Conservation (phyloP, 1,140 invertebrate genomes). For the Oncopodura yosiiana region DNA sequence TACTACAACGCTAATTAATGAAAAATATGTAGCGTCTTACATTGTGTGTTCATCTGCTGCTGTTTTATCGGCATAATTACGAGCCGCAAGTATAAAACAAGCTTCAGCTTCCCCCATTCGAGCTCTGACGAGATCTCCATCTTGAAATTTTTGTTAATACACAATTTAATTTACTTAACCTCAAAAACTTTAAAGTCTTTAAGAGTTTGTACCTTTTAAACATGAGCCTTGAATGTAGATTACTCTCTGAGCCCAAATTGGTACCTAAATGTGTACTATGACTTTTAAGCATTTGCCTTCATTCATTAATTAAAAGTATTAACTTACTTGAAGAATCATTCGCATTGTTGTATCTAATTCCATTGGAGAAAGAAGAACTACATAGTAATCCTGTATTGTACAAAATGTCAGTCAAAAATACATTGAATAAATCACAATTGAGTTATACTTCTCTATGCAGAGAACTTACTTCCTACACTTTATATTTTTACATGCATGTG, state of each 20-base stretch:
- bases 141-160: no score
- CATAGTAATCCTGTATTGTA: slow-evolving; percentile 88
- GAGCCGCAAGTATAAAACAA: slow-evolving; percentile 85
- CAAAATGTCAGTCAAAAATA: no score
- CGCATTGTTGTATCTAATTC: slow-evolving; percentile 94
- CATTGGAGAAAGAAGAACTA: slow-evolving; percentile 90
- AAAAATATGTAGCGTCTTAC: no score
- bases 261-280: neutral
- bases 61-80: slow-evolving; percentile 91
- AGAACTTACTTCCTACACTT: no score
- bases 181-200: no score
- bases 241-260: slow-evolving; percentile 89
- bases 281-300: neutral
- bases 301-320: neutral
- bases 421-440: no score
- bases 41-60: slow-evolving; percentile 95
- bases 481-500: no score
- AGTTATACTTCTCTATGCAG: no score
- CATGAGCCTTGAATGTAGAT: slow-evolving; percentile 95
- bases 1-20: slow-evolving; percentile 14
- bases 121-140: slow-evolving; percentile 86
- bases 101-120: slow-evolving; percentile 92
- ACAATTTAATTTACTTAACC: no score
- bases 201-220: slow-evolving; percentile 81
- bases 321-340: slow-evolving; percentile 84